Evolutionary conservation across 2,113 vertebrate species (phyloP), one percentile per base, ranked within the genome.

Genomic region (Proteles cristata): DNA sequence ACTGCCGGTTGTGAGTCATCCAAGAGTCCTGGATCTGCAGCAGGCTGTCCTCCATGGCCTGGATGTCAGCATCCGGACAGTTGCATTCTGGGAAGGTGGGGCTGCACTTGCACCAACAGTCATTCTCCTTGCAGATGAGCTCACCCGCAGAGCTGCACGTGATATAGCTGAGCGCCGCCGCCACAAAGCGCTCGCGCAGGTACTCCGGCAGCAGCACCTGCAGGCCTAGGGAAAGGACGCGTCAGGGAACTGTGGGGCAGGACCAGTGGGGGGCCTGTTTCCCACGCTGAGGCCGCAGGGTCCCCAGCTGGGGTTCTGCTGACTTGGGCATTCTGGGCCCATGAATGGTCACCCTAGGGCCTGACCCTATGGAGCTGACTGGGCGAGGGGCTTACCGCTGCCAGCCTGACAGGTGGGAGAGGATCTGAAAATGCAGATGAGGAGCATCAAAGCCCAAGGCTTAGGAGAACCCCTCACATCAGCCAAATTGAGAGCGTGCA

Each of bases 151-250:
- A 99, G 98, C 99, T 99, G 97, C 99, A 99, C 0, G 99, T 99
- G 93, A 99, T 99, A 53, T 99, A 99, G 99, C 99, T 99, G 97
- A 99, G 99, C 0, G 99, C 99, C 0, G 99, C 99, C 0, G 99
- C 99, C 98, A 99, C 99, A 11, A 99, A 99, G 19, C 99, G 99
- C 96, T 99, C 99, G 31, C 99, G 99, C 85, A 99, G 98, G 98
- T 99, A 99, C 94, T 99, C 99, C 0, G 99, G 99, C 23, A 99
- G 99, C 97, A 99, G 99, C 25, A 99, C 99, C 98, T 99, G 99
- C 92, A 99, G 98, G 82, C 99, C 99, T 99, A 98, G 0, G 31
- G 74, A 96, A n/a, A 0, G 0, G 69, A 68, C 65, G 43, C 15
- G 35, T 43, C 80, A 53, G 89, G 88, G 21, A 61, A 33, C 35